Conservation (phyloP, 2,113 vertebrate genomes). For the Saimiri boliviensis region DNA sequence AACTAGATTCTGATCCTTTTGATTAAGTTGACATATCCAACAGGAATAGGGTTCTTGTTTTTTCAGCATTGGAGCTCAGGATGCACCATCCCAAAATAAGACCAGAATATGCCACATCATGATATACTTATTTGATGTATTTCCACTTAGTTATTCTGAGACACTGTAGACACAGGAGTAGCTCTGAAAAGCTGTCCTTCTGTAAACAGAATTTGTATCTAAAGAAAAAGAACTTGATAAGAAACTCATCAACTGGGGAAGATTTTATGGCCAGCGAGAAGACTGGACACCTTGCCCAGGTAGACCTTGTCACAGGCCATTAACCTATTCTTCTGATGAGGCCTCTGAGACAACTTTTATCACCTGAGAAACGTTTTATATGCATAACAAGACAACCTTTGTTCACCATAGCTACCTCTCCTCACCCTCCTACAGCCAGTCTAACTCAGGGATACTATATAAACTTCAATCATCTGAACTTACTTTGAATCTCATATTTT, state of each 20-base stretch:
- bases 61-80: background rate
- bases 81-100: background rate
- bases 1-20: background rate
- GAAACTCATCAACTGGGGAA: background rate
- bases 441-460: background rate
- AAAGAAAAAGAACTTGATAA: background rate
- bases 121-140: background rate
- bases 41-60: background rate
- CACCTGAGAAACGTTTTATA: background rate
- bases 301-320: background rate
- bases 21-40: background rate
- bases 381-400: background rate
- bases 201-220: background rate
- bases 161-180: background rate
- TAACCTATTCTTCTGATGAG: background rate
- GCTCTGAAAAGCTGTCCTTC: background rate
- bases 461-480: background rate
- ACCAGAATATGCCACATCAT: background rate
- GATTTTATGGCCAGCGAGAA: background rate
- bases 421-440: background rate
- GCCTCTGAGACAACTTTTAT: background rate
- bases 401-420: background rate
- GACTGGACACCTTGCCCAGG: background rate
- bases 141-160: background rate
- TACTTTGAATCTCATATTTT: background rate